Percentiles rank a stretch among this genome's conserved stretches.
phyloP scores from a whole-genome alignment of 2,113 vertebrate species.

The Stictonetta naevosa region DNA sequence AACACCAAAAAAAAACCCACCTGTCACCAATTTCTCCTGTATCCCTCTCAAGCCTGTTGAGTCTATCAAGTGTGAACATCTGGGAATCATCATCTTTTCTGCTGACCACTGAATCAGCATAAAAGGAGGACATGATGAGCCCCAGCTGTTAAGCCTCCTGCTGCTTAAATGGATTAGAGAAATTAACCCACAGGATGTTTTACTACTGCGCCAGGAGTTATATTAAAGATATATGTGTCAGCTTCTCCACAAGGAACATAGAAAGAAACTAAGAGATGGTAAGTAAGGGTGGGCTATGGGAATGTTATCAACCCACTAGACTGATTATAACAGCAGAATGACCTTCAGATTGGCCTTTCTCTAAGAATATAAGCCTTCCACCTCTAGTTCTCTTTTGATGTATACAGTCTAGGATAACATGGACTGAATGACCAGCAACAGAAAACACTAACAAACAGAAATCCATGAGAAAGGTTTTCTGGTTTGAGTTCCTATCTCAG shows the following conservation, averaged over 20 bases:
- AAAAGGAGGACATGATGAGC: conserved; percentile 56
- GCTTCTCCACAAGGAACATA: not conserved
- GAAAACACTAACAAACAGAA: not conserved
- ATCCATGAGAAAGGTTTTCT: not conserved
- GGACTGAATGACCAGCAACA: not conserved
- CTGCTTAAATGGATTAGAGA: conserved; percentile 49
- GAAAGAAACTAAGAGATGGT: not conserved
- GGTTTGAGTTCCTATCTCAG: not conserved
- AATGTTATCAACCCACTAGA: not conserved
- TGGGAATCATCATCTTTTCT: conserved; percentile 68
- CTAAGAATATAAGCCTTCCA: not conserved
- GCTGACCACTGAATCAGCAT: conserved; percentile 60
- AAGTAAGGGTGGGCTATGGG: not conserved
- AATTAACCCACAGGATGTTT: conserved; percentile 45
- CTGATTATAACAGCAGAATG: not conserved
- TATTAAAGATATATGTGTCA: conserved; percentile 5
- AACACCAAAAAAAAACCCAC: not conserved
- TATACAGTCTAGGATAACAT: not conserved
- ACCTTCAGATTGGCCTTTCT: not conserved
- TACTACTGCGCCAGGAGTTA: not conserved
- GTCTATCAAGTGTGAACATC: conserved; percentile 54
- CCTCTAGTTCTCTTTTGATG: not conserved
- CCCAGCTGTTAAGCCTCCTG: conserved; percentile 61
- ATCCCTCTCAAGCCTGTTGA: conserved; percentile 45
- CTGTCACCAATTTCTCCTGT: conserved; percentile 10